These are phyloP conservation scores for Ammodytes dubius DNA, from an alignment of 2,113 vertebrate species.

Conservation along the genomic window DNA sequence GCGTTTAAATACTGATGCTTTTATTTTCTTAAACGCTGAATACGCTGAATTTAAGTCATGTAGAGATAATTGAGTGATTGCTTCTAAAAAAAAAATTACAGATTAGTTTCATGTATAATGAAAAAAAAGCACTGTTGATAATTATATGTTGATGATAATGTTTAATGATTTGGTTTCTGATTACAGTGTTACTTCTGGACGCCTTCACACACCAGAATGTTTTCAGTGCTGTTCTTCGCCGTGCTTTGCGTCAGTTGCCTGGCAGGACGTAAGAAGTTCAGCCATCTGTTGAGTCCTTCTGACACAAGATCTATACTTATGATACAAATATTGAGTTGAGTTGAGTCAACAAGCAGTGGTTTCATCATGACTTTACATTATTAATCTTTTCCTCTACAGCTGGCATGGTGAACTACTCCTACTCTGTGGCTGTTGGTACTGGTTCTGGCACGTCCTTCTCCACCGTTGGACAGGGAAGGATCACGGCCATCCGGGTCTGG, in stretches of 20 bases:
- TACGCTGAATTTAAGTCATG: no score
- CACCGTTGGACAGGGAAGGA: background rate
- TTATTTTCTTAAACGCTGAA: no score
- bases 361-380: background rate
- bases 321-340: background rate
- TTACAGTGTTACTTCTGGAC: conserved; percentile 21
- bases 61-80: no score
- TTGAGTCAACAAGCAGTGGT: background rate
- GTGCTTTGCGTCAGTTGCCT: conserved; percentile 31
- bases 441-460: conserved; percentile 26
- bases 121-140: background rate
- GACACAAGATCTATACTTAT: background rate
- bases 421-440: conserved; percentile 25
- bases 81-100: background rate
- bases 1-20: background rate
- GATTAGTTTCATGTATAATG: background rate
- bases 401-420: background rate
- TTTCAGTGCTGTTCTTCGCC: conserved; percentile 11
- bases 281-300: background rate
- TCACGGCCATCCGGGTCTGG: conserved; percentile 46
- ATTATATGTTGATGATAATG: background rate
- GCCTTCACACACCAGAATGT: conserved; percentile 14
- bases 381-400: conserved; percentile 1
- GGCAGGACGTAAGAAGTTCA: conserved; percentile 16
- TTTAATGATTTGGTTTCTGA: background rate